A percentile compares a stretch with the other conserved stretches of the same genome.
Evolutionary conservation across 1,140 invertebrate species (phyloP).

Genomic region (Tetramorium alpestre): DNA sequence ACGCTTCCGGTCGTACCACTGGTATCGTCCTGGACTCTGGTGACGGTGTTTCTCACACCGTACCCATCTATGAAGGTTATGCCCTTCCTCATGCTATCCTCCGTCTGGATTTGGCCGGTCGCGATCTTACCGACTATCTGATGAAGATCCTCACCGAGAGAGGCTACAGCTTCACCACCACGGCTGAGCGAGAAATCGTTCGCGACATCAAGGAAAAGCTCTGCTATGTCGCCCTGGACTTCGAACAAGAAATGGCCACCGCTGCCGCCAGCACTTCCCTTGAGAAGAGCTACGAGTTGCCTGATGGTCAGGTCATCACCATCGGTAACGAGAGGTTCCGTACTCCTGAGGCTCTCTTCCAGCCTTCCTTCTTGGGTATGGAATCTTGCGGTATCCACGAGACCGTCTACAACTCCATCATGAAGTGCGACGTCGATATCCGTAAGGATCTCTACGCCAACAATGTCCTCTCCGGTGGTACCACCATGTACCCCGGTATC

Average conservation of each 20-base stretch:
- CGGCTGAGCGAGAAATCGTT: conserved; percentile 93
- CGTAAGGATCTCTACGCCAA: conserved; percentile 95
- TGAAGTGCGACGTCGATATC: conserved; percentile 96
- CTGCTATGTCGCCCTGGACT: conserved; percentile 92
- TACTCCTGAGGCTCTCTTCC: conserved; percentile 94
- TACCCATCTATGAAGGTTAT: conserved; percentile 96
- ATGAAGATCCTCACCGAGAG: conserved; percentile 95
- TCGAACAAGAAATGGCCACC: conserved; percentile 96
- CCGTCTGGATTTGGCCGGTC: conserved; percentile 94
- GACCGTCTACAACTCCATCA: conserved; percentile 95
- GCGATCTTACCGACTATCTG: conserved; percentile 94
- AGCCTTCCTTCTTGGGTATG: conserved; percentile 93
- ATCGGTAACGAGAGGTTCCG: conserved; percentile 96
- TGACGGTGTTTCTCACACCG: conserved; percentile 95
- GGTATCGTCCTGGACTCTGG: conserved; percentile 94
- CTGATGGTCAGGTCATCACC: conserved; percentile 89
- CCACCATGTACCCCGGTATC: conserved; percentile 97
- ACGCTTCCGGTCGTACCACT: conserved; percentile 95
- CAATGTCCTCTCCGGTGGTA: conserved; percentile 93
- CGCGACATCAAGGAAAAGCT: conserved; percentile 98
- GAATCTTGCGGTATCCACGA: conserved; percentile 94
- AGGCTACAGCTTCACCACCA: conserved; percentile 89
- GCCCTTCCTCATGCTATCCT: conserved; percentile 92
- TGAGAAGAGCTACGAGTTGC: conserved; percentile 90
- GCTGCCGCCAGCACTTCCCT: conserved; percentile 92